These are phyloP conservation scores for Melanotaenia trifasciata DNA, from an alignment of 2,797 vertebrate species.

Conservation along the genomic window DNA sequence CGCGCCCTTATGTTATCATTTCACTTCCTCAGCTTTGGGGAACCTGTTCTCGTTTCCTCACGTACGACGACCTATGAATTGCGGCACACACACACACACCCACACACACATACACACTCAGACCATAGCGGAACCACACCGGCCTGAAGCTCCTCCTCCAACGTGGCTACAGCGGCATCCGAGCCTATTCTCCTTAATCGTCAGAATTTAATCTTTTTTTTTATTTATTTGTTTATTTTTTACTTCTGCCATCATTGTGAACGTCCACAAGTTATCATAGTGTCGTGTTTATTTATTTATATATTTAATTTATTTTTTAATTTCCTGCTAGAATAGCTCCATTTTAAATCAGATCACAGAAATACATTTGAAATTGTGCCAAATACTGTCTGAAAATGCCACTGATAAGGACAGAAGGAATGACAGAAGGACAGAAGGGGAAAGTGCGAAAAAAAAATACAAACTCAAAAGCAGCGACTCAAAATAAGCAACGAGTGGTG, in stretches of 20 bases:
- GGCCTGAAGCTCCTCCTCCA: conserved; percentile 60
- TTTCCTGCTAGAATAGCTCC: no score
- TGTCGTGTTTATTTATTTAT: neutral
- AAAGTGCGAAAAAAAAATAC: no score
- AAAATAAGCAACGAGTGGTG: neutral
- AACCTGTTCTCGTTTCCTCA: conserved; percentile 1
- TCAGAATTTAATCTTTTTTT: no score
- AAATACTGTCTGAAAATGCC: neutral
- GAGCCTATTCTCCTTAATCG: neutral
- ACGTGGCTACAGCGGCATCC: neutral
- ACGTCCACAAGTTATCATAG: neutral
- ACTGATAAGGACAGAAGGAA: neutral
- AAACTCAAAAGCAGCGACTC: rapidly evolving
- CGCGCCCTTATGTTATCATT: conserved; percentile 45
- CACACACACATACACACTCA: neutral
- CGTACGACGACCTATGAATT: neutral
- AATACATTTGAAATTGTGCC: neutral
- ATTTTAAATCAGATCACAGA: neutral
- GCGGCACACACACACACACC: neutral
- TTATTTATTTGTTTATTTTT: neutral
- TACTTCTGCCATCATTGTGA: neutral
- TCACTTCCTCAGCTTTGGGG: conserved; percentile 64
- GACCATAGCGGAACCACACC: neutral
- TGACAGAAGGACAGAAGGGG: no score
- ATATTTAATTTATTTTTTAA: neutral